phyloP scores from a whole-genome alignment of 2,888 invertebrate species.

The Lithophane leautieri region DNA sequence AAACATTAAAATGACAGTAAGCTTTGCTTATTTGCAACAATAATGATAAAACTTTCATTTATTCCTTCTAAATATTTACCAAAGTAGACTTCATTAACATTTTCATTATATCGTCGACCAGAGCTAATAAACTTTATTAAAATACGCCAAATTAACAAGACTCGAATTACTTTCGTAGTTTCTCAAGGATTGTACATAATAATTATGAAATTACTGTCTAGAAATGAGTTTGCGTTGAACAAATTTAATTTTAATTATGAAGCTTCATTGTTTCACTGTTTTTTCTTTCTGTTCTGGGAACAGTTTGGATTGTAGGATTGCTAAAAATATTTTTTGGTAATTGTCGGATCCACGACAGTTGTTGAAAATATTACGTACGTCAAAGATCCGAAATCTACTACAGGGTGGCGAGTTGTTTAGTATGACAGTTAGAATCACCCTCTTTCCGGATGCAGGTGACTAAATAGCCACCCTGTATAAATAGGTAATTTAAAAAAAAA shows the following conservation, averaged over 20 bases:
- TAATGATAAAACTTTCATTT: neutral
- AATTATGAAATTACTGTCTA: neutral
- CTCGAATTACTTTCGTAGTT: constrained; percentile 1
- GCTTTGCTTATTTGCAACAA: neutral
- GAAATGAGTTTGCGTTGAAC: constrained; percentile 3
- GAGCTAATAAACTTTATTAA: constrained; percentile 5
- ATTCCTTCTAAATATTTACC: constrained; percentile 1
- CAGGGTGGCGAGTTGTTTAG: no score
- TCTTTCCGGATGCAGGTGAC: no score
- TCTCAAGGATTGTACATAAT: neutral
- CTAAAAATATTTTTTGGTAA: neutral
- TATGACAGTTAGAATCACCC: no score
- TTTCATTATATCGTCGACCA: neutral
- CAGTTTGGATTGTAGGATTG: neutral
- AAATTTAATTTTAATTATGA: neutral
- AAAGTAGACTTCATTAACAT: neutral
- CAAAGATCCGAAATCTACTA: no score
- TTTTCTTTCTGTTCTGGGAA: neutral
- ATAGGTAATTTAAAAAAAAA: no score
- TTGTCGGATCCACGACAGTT: neutral
- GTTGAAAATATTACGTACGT: no score
- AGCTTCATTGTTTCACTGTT: neutral
- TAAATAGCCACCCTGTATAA: no score
- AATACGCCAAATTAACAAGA: constrained; percentile 12
- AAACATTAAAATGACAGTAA: neutral